Evolutionary conservation across 1,140 invertebrate species (phyloP).

Genomic region (Calosoma granatense): DNA sequence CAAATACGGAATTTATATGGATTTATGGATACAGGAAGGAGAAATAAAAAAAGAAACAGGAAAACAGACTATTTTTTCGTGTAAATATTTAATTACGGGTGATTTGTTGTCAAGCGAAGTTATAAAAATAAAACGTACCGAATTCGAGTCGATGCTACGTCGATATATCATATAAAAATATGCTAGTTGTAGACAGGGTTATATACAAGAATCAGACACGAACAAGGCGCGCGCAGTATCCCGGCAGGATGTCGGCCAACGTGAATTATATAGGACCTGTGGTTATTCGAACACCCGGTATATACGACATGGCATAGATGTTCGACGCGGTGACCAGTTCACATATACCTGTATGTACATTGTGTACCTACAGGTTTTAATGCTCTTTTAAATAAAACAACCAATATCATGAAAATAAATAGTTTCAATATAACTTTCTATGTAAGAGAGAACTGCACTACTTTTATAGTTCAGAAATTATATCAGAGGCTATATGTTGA

Average conservation of each 20-base stretch:
- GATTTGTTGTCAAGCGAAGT: neutral
- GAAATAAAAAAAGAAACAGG: neutral
- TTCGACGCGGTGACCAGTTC: no score
- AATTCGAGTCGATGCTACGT: neutral
- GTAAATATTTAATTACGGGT: neutral
- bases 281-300: neutral
- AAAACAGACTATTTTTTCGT: neutral
- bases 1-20: no score
- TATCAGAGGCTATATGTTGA: no score
- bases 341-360: no score
- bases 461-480: no score
- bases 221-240: neutral
- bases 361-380: no score
- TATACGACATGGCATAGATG: neutral
- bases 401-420: no score
- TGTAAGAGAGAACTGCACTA: no score
- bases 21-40: no score
- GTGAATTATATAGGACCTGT: neutral
- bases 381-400: no score
- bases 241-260: neutral
- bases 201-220: neutral
- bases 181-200: neutral
- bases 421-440: no score
- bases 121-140: neutral
- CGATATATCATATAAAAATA: neutral